Evolutionary conservation across 2,888 invertebrate species (phyloP), one percentile per base, ranked within the genome.

Genomic region (Dicroscelio sp.): DNA sequence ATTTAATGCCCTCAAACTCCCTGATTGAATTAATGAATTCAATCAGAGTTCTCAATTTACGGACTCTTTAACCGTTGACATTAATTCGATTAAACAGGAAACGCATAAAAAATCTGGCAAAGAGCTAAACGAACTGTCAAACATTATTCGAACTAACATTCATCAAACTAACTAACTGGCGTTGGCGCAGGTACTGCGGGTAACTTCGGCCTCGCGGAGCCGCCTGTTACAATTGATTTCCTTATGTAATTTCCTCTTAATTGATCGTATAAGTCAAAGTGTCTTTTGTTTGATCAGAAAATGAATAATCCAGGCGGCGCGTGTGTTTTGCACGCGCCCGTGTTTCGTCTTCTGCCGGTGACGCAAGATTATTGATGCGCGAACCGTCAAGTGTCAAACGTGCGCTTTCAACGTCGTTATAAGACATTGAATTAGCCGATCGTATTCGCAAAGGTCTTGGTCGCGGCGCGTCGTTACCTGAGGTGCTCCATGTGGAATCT

Each of bases 401-500:
- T 52, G 78, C 67, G 43, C 43, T 17, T 63, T 38, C 38, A 38
- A 25, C 27, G 76, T 33, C 30, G 10, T 38, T 30, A 85, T 65
- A 38, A 76, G 67, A 55, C 48, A 67, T 58, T 60, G 43, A 71
- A 79, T 87, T 48, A 60, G 17, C 65, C 33, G 67, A 76, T 75
- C 35, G 76, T 25, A 20, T 25, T 30, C 27, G 67, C 58, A 52
- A 82, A 75, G 82, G 82, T 80, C 71, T 63, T 88, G 83, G 83
- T 60, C 78, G 30, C 30, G 43, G n/a, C 48, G 69, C 43, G 20
- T 88, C 35, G 43, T 97, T 87, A 98, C 98, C 98, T 97, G 99
- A 98, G 94, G 99, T 98, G 96, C 99, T 99, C 99, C 99, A 99
- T 95, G 99, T 99, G 86, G 99, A 98, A 97, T 99, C 99, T 95